Conservation (phyloP, 1,140 invertebrate genomes). For the Anagrus nilaparvatae region DNA sequence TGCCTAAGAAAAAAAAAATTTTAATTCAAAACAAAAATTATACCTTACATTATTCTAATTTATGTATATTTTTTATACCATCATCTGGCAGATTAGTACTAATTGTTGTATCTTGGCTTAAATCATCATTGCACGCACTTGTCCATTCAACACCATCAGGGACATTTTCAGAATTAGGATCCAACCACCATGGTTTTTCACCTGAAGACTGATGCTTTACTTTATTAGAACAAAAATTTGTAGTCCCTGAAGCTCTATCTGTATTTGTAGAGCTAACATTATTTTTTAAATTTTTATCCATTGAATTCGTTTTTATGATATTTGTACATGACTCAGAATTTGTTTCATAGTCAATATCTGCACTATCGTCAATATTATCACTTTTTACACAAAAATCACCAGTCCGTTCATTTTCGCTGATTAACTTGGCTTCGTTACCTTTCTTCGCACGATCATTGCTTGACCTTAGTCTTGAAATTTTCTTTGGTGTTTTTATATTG, state of each 20-base stretch:
- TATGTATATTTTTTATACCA: no score
- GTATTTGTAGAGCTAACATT: constrained; percentile 24
- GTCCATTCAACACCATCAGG: constrained; percentile 46
- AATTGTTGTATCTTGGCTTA: constrained; percentile 38
- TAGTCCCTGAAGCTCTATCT: constrained; percentile 19
- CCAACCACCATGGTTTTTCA: constrained; percentile 54
- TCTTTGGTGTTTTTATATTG: constrained; percentile 46
- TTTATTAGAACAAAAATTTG: constrained; percentile 28
- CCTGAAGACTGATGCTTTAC: constrained; percentile 42
- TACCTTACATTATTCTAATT: neutral
- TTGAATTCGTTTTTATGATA: no score
- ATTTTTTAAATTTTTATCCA: constrained; percentile 30
- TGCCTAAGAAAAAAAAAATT: no score
- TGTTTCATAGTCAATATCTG: no score
- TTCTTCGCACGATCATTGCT: constrained; percentile 41
- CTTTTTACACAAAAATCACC: no score
- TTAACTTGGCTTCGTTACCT: constrained; percentile 58
- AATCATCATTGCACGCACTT: constrained; percentile 30
- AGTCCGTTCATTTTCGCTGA: no score
- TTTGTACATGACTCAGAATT: no score
- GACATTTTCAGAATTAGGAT: constrained; percentile 44
- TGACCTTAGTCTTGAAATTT: constrained; percentile 38
- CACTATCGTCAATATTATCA: no score
- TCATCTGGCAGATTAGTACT: constrained; percentile 38
- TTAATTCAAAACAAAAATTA: constrained; percentile 3